Evolutionary conservation across 2,797 vertebrate genomes (phyloP).

Genomic region (Clarias platycephalus): DNA sequence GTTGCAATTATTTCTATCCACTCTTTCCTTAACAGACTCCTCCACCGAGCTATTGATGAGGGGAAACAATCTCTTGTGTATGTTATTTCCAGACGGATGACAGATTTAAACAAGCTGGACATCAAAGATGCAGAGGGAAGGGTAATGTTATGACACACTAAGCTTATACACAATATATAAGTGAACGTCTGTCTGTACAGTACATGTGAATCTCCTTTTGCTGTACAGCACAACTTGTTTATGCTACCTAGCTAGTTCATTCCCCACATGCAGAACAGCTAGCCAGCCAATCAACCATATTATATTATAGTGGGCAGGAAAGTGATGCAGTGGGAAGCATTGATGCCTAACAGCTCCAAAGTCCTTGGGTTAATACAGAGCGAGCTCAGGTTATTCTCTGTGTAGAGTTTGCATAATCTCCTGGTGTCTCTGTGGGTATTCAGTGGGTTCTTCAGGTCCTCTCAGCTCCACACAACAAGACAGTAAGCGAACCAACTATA

Average conservation of each 20-base stretch:
- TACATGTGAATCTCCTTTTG: neutral
- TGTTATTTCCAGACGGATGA: conserved; percentile 75
- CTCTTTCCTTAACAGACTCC: conserved; percentile 62
- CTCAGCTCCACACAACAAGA: neutral
- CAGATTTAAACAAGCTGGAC: conserved; percentile 71
- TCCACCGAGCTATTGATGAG: conserved; percentile 76
- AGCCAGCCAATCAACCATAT: neutral
- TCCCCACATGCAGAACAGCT: neutral
- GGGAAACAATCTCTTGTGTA: conserved; percentile 79
- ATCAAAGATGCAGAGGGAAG: conserved; percentile 75
- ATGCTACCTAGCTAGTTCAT: neutral
- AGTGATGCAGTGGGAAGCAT: too few relatives aligned
- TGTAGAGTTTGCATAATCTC: too few relatives aligned
- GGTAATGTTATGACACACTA: conserved; percentile 66
- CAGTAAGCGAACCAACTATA: neutral
- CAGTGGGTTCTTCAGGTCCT: too few relatives aligned
- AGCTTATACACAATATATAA: neutral
- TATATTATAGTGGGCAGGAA: too few relatives aligned
- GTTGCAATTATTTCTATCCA: neutral
- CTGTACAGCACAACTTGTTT: neutral
- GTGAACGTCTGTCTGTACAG: too few relatives aligned
- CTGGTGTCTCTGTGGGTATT: too few relatives aligned
- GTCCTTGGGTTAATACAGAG: too few relatives aligned
- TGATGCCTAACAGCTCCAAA: neutral
- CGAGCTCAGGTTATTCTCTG: too few relatives aligned